Percentiles rank a stretch among this genome's conserved stretches.
phyloP scores from a whole-genome alignment of 2,888 invertebrate genomes.

The Prosapia bicincta region DNA sequence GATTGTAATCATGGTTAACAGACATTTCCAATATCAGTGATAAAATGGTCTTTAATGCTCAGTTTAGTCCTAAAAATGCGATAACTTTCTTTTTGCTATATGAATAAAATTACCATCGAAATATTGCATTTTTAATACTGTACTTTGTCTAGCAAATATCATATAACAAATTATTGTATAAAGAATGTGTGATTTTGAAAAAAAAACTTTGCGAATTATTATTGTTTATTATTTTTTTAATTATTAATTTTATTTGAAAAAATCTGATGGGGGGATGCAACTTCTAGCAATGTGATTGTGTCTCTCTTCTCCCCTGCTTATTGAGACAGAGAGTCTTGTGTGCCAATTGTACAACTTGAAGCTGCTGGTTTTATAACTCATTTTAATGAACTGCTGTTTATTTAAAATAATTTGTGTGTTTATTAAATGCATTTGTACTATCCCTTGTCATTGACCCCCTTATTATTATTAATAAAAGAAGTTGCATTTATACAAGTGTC shows the following conservation, averaged over 20 bases:
- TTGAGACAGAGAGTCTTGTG: conserved; percentile 25
- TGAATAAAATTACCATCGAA: conserved; percentile 25
- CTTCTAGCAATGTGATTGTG: neutral
- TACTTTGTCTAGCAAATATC: conserved; percentile 23
- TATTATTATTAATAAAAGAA: conserved; percentile 35
- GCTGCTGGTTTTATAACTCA: conserved; percentile 28
- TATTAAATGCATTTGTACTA: conserved; percentile 35
- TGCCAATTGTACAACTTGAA: conserved; percentile 28
- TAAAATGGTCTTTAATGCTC: conserved; percentile 32
- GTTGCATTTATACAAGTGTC: conserved; percentile 36
- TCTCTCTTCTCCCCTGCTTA: neutral
- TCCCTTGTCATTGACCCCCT: conserved; percentile 36
- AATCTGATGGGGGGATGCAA: neutral
- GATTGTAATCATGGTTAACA: conserved; percentile 21
- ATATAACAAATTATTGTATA: conserved; percentile 27
- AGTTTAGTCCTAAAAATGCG: conserved; percentile 34
- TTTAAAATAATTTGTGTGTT: conserved; percentile 32
- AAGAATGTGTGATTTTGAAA: conserved; percentile 19
- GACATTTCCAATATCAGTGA: conserved; percentile 26
- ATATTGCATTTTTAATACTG: conserved; percentile 14
- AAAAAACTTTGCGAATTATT: conserved; percentile 12
- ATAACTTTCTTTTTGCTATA: conserved; percentile 7
- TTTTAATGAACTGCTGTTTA: conserved; percentile 32
- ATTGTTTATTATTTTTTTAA: conserved; percentile 20
- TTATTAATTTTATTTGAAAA: conserved; percentile 7